Conservation (phyloP, 2,113 vertebrate species). For the Brienomyrus brachyistius region DNA sequence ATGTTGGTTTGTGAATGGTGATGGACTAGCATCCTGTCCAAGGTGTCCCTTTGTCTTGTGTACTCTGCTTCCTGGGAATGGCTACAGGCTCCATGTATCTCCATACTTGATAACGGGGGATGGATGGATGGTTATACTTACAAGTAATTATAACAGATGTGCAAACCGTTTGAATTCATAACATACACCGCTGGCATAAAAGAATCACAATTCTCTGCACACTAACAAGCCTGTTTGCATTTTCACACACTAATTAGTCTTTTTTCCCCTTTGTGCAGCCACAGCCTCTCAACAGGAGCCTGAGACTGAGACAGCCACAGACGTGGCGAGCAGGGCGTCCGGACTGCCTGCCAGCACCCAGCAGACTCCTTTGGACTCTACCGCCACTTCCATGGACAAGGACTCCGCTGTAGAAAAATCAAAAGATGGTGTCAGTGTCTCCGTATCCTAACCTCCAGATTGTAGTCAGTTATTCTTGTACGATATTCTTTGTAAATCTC, state of each 20-base stretch:
- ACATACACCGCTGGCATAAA: background rate
- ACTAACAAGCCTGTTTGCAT: background rate
- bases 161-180: background rate
- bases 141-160: background rate
- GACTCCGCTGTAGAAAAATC: slow-evolving; percentile 73
- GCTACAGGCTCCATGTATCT: background rate
- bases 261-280: slow-evolving; percentile 51
- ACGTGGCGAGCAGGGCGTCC: slow-evolving; percentile 69
- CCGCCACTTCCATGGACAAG: slow-evolving; percentile 72
- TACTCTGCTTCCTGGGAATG: background rate
- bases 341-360: slow-evolving; percentile 68
- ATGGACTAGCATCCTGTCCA: background rate
- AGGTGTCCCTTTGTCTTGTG: background rate
- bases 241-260: background rate
- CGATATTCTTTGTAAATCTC: slow-evolving; percentile 6
- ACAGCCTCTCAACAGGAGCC: slow-evolving; percentile 87
- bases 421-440: slow-evolving; percentile 77
- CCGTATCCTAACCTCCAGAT: slow-evolving; percentile 60
- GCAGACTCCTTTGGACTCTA: slow-evolving; percentile 57
- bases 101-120: background rate
- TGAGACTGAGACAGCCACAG: slow-evolving; percentile 72
- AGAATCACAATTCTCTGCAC: background rate
- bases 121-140: background rate
- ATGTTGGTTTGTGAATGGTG: background rate
- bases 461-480: slow-evolving; percentile 25